These are phyloP conservation scores for Sebastes itinus DNA, from an alignment of 2,797 vertebrate genomes.

Conservation along the genomic window DNA sequence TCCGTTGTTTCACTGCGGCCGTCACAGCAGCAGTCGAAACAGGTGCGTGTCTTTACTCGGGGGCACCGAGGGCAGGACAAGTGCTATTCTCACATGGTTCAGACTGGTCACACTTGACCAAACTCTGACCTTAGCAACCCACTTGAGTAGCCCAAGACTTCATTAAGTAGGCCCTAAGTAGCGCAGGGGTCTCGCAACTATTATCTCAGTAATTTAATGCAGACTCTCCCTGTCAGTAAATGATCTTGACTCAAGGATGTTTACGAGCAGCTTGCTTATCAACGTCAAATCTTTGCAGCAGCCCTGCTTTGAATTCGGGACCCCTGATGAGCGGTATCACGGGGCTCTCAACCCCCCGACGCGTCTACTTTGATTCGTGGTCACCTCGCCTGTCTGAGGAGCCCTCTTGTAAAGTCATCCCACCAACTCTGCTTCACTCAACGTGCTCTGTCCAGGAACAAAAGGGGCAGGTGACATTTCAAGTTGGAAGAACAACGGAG, in stretches of 20 bases:
- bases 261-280: slow-evolving; percentile 40
- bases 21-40: slow-evolving; percentile 70
- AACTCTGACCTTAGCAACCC: slow-evolving; percentile 56
- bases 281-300: slow-evolving; percentile 33
- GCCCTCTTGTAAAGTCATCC: slow-evolving; percentile 36
- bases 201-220: slow-evolving; percentile 52
- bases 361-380: slow-evolving; percentile 21
- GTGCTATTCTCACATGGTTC: slow-evolving; percentile 66
- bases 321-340: slow-evolving; percentile 35
- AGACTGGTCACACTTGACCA: slow-evolving; percentile 70
- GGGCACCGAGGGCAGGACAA: slow-evolving; percentile 51
- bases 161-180: slow-evolving; percentile 55
- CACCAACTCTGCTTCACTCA: slow-evolving; percentile 12
- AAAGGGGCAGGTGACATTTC: background rate
- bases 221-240: slow-evolving; percentile 23
- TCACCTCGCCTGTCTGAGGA: slow-evolving; percentile 51
- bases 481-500: background rate
- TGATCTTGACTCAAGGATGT: slow-evolving; percentile 50
- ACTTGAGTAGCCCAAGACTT: slow-evolving; percentile 46
- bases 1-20: slow-evolving; percentile 29
- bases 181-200: slow-evolving; percentile 46
- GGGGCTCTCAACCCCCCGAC: slow-evolving; percentile 3
- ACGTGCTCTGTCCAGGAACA: background rate
- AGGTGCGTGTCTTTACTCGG: slow-evolving; percentile 70
- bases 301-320: slow-evolving; percentile 20